Evolutionary conservation across 1,140 invertebrate species (phyloP).

Genomic region (Monomorium pharaonis): DNA sequence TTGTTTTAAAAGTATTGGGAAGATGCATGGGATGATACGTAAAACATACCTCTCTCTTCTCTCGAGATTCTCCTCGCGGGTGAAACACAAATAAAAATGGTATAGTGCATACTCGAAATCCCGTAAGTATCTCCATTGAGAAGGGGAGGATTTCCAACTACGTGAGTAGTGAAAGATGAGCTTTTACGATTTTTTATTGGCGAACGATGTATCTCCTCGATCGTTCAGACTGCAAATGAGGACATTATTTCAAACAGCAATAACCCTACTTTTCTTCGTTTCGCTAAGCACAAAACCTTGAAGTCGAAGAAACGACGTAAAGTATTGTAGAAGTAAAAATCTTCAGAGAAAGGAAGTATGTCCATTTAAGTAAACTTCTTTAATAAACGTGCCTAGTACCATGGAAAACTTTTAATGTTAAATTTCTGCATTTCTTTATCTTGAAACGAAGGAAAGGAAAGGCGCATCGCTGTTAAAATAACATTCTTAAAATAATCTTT

Average conservation of each 20-base stretch:
- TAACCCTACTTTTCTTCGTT: background rate
- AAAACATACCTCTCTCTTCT: background rate
- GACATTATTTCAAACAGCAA: slow-evolving; percentile 20
- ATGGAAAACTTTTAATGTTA: slow-evolving; percentile 14
- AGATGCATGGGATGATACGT: slow-evolving; percentile 27
- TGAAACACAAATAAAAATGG: slow-evolving; percentile 58
- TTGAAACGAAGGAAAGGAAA: background rate
- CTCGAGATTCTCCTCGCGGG: slow-evolving; percentile 35
- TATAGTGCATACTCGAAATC: slow-evolving; percentile 4
- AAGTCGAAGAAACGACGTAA: background rate
- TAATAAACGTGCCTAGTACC: slow-evolving; percentile 27
- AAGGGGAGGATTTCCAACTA: background rate
- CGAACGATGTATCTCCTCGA: background rate
- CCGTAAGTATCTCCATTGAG: slow-evolving; percentile 26
- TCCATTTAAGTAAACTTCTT: slow-evolving; percentile 20
- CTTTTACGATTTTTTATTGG: slow-evolving; percentile 2
- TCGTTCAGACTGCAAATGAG: slow-evolving; percentile 2
- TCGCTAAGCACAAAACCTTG: background rate
- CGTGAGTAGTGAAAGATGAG: slow-evolving; percentile 15
- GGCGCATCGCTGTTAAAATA: background rate
- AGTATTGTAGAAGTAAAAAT: background rate
- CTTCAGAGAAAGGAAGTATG: background rate
- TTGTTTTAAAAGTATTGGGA: slow-evolving; percentile 31
- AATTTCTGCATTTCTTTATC: background rate
- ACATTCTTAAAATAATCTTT: slow-evolving; percentile 30